Base-by-base conservation (phyloP, 2,113 vertebrate species). In the Pogonocichla stellata region DNA sequence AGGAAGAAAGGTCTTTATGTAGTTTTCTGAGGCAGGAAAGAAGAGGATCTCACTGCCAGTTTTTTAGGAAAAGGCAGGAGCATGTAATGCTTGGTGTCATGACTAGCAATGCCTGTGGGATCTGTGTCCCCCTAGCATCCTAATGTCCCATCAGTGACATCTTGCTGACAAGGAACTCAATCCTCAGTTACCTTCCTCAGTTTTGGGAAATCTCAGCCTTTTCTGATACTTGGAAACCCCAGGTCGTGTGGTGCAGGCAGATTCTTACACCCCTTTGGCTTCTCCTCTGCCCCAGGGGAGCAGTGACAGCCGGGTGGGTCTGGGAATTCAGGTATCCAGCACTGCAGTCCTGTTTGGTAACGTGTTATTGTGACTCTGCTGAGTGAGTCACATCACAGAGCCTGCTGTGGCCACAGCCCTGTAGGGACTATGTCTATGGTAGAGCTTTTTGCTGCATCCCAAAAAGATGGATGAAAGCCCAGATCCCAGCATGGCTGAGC, bases 281-380 rank as follows among this genome's bases (percentile, higher is more conserved):
- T 79, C 14, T 43, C 12, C 18, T 80, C 42, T 51, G 57, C n/a
- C 34, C 33, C 3, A 6, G 45, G 58, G 72, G 67, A 58, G 65
- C 1, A 2, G 29, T 58, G 40, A 33, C 22, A 75, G 18, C 42
- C n/a, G 51, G 43, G 24, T 60, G 23, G 40, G 42, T 64, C 80
- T 1, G 0, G 19, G 53, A 79, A 12, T 22, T 31, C 50, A 57
- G 72, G 53, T 60, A 11, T 36, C 16, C 28, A 70, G 58, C 88
- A 51, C 67, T 85, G 70, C 73, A 67, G 77, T 33, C 64, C 57
- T 26, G 43, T 88, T 96, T 79, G 51, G 57, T 92, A 87, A 90
- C 4, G 0, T 53, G 62, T 87, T 89, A 40, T 58, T 84, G 85
- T 87, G 53, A 33, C 19, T 89, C 54, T 26, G 24, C 80, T 69